Evolutionary conservation across 2,113 vertebrate species (phyloP).

Genomic region (Turnix velox): DNA sequence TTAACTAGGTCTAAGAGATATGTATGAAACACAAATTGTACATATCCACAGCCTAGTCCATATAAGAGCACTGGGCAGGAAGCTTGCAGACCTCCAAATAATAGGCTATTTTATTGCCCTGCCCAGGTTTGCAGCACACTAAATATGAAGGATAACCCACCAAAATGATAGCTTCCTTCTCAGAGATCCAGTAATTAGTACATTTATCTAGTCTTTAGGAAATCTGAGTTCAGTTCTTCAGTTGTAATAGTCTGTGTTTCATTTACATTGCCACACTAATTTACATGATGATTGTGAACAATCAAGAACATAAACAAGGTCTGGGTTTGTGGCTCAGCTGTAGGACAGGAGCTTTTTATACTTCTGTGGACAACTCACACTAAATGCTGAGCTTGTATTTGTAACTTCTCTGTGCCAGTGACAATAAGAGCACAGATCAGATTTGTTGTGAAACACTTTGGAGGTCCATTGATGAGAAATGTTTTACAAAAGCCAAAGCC

Average conservation of each 20-base stretch:
- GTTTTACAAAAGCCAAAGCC: neutral
- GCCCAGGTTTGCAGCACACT: neutral
- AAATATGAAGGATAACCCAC: neutral
- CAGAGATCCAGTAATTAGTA: neutral
- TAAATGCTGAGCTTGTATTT: rapidly evolving
- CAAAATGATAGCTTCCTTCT: neutral
- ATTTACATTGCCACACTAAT: neutral
- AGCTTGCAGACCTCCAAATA: neutral
- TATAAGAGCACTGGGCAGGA: neutral
- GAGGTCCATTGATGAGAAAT: neutral
- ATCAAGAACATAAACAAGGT: neutral
- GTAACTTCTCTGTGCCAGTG: neutral
- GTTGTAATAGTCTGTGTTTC: neutral
- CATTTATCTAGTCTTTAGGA: neutral
- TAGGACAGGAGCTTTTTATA: neutral
- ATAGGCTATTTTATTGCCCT: neutral
- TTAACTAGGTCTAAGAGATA: neutral
- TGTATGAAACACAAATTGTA: neutral
- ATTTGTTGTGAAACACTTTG: neutral
- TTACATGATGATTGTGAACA: neutral
- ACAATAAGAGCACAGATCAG: neutral
- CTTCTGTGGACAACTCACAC: rapidly evolving
- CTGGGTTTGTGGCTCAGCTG: neutral
- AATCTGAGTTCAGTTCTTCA: neutral
- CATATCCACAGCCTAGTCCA: neutral